Evolutionary conservation across 2,888 invertebrate genomes (phyloP), one percentile per base, ranked within the genome.

Genomic region (Sinohyriopsis cumingii): DNA sequence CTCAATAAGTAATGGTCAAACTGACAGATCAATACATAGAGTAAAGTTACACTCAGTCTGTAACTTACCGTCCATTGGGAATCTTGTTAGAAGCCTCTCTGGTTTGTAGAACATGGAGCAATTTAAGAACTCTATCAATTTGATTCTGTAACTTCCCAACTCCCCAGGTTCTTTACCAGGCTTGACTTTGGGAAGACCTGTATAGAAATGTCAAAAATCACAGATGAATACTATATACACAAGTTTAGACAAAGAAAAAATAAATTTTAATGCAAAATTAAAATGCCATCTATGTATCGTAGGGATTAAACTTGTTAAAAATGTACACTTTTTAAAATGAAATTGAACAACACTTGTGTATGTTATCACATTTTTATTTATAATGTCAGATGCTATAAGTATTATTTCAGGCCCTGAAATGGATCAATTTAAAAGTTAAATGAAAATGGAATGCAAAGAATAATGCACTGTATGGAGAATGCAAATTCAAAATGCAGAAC

Each of bases 51-150:
- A 45, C 45, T 33, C 18, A 24, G 62, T 22, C 45, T 19, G 45
- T n/a, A 55, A 80, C 86, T 59, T 78, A 90, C 91, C 87, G 83
- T 97, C 94, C 59, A 93, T 93, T 0, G 97, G 97, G 82, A 98
- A 96, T 86, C 95, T 94, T 28, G 95, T 92, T 33, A 98, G 91
- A 1, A 97, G 94, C 63, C 94, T 93, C 89, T 98, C 97, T 0
- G 97, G 95, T 0, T 94, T 94, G 86, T 97, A 98, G 87, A 93
- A 91, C 18, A 92, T 91, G 0, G 98, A 98, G 76, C 93, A 93
- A 82, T 95, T 94, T 55, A 98, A 91, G 90, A 98, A 96, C 59
- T 93, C 91, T 24, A 95, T 90, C 68, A 99, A 91, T 84, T 94
- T 94, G 65, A 91, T 91, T 63, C 93, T 71, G 59, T 92, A 91